A percentile compares a stretch with the other conserved stretches of the same genome.
phyloP scores from a whole-genome alignment of 2,797 vertebrate species.

The Phalloptychus januarius region DNA sequence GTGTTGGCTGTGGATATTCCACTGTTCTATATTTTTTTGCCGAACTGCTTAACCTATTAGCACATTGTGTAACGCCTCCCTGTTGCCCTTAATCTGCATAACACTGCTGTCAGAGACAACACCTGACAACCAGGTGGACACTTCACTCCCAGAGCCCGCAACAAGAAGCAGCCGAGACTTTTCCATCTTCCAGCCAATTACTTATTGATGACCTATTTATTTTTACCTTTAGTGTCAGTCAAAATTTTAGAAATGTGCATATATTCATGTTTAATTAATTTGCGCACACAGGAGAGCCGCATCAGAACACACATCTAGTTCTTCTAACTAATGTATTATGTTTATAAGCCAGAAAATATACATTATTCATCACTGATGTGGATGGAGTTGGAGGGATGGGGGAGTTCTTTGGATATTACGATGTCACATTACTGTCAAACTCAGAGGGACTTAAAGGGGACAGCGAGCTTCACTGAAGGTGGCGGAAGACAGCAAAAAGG shows the following conservation, averaged over 20 bases:
- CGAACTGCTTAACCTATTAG: slow-evolving; percentile 76
- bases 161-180: slow-evolving; percentile 26
- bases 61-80: slow-evolving; percentile 63
- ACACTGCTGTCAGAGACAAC: slow-evolving; percentile 63
- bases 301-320: slow-evolving; percentile 65
- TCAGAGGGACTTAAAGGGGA: slow-evolving; percentile 73
- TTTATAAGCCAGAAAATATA: slow-evolving; percentile 77
- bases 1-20: slow-evolving; percentile 64
- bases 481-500: slow-evolving; percentile 33
- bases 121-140: slow-evolving; percentile 63
- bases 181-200: slow-evolving; percentile 77
- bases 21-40: slow-evolving; percentile 63
- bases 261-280: slow-evolving; percentile 81
- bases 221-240: slow-evolving; percentile 80
- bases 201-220: slow-evolving; percentile 84
- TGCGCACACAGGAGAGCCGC: slow-evolving; percentile 45
- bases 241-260: slow-evolving; percentile 73
- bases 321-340: slow-evolving; percentile 82
- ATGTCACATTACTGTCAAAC: slow-evolving; percentile 81
- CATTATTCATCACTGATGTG: slow-evolving; percentile 79
- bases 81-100: slow-evolving; percentile 64
- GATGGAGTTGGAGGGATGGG: slow-evolving; percentile 49
- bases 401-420: slow-evolving; percentile 68
- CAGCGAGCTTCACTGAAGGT: slow-evolving; percentile 68
- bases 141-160: slow-evolving; percentile 43